A percentile compares a stretch with the other conserved stretches of the same genome.
These are phyloP conservation scores for Chloroceryle amazona DNA, from an alignment of 2,797 vertebrate genomes.

Conservation along the genomic window DNA sequence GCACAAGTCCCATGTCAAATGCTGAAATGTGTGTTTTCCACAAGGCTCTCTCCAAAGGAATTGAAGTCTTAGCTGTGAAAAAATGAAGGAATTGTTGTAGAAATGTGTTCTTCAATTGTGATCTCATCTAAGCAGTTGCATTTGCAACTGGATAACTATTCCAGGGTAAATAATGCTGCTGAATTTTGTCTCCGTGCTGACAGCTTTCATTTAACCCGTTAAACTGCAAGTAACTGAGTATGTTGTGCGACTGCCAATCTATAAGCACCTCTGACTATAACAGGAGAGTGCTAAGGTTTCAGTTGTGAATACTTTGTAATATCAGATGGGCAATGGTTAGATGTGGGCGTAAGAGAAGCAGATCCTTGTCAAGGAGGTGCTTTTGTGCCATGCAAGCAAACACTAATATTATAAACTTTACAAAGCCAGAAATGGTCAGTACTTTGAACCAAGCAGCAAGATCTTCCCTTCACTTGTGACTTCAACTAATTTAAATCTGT, in stretches of 20 bases:
- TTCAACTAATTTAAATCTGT: not conserved
- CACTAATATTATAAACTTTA: not conserved
- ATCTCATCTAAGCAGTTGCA: not conserved
- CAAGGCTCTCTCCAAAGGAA: not conserved
- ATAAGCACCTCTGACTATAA: not conserved
- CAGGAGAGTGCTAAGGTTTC: not conserved
- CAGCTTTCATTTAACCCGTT: not conserved
- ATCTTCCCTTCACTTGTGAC: not conserved
- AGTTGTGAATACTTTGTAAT: not conserved
- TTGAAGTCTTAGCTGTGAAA: not conserved
- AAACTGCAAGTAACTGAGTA: not conserved
- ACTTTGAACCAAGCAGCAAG: not conserved
- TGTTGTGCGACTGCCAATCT: not conserved
- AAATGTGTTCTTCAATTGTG: not conserved
- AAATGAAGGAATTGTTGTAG: not conserved
- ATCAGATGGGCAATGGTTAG: not conserved
- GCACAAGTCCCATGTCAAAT: not conserved
- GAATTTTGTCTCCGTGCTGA: not conserved
- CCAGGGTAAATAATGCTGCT: not conserved
- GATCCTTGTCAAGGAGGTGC: not conserved
- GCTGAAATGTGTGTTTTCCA: not conserved
- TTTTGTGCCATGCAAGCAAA: not conserved
- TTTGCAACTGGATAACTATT: not conserved
- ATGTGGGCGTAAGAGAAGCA: not conserved
- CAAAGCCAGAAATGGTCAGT: not conserved